These are phyloP conservation scores for Gryllus bimaculatus DNA, from an alignment of 1,140 invertebrate species.

Conservation along the genomic window DNA sequence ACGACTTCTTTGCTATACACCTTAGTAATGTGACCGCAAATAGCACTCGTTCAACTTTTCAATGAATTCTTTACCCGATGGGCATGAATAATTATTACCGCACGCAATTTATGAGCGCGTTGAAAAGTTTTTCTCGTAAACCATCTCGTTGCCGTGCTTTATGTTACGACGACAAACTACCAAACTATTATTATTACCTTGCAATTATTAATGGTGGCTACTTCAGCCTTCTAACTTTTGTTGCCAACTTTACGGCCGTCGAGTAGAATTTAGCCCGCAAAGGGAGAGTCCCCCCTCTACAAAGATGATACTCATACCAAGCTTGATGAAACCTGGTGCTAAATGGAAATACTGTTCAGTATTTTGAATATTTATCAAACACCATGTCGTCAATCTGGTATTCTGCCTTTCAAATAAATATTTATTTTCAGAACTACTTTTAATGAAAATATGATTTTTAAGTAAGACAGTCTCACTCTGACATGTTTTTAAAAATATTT, in stretches of 20 bases:
- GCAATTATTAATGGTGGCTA: neutral
- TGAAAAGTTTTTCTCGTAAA: neutral
- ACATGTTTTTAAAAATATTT: too few relatives aligned
- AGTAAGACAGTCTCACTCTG: too few relatives aligned
- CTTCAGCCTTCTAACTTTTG: neutral
- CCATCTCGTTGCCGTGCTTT: neutral
- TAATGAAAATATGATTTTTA: too few relatives aligned
- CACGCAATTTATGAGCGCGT: neutral
- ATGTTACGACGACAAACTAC: neutral
- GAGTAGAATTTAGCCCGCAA: neutral
- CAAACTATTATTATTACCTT: conserved; percentile 1
- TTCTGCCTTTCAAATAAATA: too few relatives aligned
- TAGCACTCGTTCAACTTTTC: neutral
- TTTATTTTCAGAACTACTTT: too few relatives aligned
- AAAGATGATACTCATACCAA: neutral
- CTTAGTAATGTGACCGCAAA: neutral
- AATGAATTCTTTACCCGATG: neutral
- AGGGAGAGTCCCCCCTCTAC: neutral
- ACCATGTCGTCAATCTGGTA: too few relatives aligned
- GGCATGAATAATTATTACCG: neutral
- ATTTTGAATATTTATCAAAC: too few relatives aligned
- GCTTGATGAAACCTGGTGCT: too few relatives aligned
- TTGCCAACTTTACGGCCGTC: neutral
- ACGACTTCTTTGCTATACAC: too few relatives aligned
- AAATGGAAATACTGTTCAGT: too few relatives aligned